Percentiles rank a stretch among this genome's conserved stretches.
Evolutionary conservation across 53 echinoderm and acorn worm species (phyloP).

Genomic region (Actinopyga echinites): DNA sequence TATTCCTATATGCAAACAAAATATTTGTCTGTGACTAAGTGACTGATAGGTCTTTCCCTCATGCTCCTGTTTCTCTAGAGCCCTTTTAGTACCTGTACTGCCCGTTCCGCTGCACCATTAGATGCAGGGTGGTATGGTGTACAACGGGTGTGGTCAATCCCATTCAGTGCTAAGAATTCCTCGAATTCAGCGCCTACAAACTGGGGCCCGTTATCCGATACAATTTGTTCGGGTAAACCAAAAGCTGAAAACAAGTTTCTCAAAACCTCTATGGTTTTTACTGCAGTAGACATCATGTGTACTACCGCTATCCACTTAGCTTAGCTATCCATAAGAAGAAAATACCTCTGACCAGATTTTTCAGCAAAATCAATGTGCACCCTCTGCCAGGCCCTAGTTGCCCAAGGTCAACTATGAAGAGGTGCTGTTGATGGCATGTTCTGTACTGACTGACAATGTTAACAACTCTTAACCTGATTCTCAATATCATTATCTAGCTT

Average conservation of each 20-base stretch:
- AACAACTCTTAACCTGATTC: background rate
- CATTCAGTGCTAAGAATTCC: conserved; percentile 41
- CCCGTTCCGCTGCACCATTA: conserved; percentile 24
- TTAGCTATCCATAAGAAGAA: background rate
- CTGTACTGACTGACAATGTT: conserved; percentile 4
- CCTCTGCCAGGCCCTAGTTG: background rate
- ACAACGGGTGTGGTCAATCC: conserved; percentile 41
- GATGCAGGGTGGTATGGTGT: conserved; percentile 57
- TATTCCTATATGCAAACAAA: conserved; percentile 21
- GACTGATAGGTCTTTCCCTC: background rate
- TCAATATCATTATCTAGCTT: conserved; percentile 8
- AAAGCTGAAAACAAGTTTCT: conserved; percentile 50
- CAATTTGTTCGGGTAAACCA: conserved; percentile 61
- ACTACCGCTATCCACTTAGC: background rate
- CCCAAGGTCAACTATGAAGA: conserved; percentile 10
- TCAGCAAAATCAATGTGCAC: background rate
- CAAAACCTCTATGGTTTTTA: conserved; percentile 39
- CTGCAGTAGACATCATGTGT: background rate
- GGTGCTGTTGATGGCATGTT: background rate
- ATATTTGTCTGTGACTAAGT: background rate
- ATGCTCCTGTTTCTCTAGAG: background rate
- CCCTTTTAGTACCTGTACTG: background rate
- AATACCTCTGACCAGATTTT: background rate
- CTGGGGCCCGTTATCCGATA: conserved; percentile 61
- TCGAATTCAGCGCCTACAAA: conserved; percentile 48